Base-by-base conservation (phyloP, 2,797 vertebrate genomes). In the Cyclura pinguis region DNA sequence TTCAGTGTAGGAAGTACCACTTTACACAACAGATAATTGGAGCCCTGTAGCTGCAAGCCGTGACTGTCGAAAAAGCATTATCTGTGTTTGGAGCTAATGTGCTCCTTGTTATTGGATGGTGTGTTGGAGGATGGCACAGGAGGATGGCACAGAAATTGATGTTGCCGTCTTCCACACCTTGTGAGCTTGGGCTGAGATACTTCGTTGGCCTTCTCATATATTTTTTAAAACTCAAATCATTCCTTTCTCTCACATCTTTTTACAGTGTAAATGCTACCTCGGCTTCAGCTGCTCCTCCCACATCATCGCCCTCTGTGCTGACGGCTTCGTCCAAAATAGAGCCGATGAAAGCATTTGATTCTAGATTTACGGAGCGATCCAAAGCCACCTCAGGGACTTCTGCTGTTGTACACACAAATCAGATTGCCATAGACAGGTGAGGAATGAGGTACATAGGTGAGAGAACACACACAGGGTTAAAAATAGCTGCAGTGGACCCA, bases 321-420 rank as follows among this genome's bases (percentile, higher is more conserved):
- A 97, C 92, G 88, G 97, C 97, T 95, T 96, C 97, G 94, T 98
- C 99, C 92, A 99, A 99, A 96, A 99, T 99, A 0, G 99, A 99
- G 90, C 99, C 99, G 0, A 99, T 99, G 99, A 99, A 99, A 96
- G 99, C 99, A 0, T 96, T 99, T 95, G 99, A 99, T 95, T 99
- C 99, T 6, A 97, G 99, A 91, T 99, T 99, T 95, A 99, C 99
- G 0, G 99, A 99, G 96, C 98, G 99, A 96, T 99, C 99, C 92
- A 99, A 99, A 98, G 98, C 98, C 96, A 99, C 98, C 0, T 98
- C 98, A 0, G 98, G 98, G 88, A 97, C 98, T 94, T 97, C 98
- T 95, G 85, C 98, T 86, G 85, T 97, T 84, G 93, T 96, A 69
- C 97, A 98, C 86, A 95, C 97, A 18, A 98, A 98, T 78, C 98